A percentile compares a stretch with the other conserved stretches of the same genome.
These are phyloP conservation scores for Drepana arcuata DNA, from an alignment of 1,140 invertebrate genomes.

Conservation along the genomic window DNA sequence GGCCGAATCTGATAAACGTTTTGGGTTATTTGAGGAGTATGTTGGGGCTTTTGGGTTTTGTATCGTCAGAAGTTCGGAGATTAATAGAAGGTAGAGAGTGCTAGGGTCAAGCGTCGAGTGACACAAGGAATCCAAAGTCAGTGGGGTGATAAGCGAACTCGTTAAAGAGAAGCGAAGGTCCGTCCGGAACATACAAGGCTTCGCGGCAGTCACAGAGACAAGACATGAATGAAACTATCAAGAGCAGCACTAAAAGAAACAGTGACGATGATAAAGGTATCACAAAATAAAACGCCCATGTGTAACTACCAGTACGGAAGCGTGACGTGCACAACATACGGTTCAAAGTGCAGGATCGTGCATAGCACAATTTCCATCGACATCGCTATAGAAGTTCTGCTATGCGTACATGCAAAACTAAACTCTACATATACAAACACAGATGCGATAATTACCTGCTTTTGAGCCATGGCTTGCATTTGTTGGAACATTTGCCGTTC, in stretches of 20 bases:
- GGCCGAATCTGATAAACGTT: conserved; percentile 39
- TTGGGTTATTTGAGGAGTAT: conserved; percentile 17
- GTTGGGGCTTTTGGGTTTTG: conserved; percentile 20
- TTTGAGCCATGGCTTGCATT: conserved; percentile 95
- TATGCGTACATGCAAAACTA: conserved; percentile 37
- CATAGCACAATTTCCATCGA: conserved; percentile 31
- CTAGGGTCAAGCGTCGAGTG: conserved; percentile 58
- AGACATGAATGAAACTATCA: conserved; percentile 66
- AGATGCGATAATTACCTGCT: conserved; percentile 86
- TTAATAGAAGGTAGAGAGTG: conserved; percentile 42
- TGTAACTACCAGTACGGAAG: conserved; percentile 45
- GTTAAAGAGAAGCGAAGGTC: conserved; percentile 51
- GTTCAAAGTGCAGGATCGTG: conserved; percentile 34
- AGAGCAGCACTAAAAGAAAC: conserved; percentile 66
- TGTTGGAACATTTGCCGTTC: conserved; percentile 96
- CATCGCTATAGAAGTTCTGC: conserved; percentile 18
- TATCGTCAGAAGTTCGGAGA: conserved; percentile 30
- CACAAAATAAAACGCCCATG: conserved; percentile 71
- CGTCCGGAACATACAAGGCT: conserved; percentile 37
- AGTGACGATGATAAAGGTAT: conserved; percentile 68
- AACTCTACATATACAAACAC: conserved; percentile 24
- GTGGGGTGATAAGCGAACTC: conserved; percentile 50
- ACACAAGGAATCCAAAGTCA: conserved; percentile 39
- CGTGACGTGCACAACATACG: conserved; percentile 51
- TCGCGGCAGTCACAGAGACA: conserved; percentile 52